Evolutionary conservation across 2,888 invertebrate genomes (phyloP).

Genomic region (Icerya purchasi): DNA sequence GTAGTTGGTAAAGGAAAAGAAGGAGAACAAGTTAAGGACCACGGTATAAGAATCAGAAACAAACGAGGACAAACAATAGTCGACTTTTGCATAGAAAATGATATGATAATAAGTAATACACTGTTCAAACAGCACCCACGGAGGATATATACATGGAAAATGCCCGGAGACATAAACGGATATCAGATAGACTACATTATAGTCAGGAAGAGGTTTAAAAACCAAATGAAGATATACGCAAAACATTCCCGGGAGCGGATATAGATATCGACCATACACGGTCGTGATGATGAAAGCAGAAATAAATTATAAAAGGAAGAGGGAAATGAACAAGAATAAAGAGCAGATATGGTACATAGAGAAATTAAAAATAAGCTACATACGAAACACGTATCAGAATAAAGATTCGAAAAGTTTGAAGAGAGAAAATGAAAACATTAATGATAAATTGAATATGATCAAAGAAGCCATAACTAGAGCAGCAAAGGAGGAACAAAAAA

Average conservation of each 20-base stretch:
- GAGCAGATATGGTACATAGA: neutral
- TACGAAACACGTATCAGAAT: neutral
- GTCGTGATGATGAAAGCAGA: neutral
- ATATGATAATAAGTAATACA: too few species aligned
- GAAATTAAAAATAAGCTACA: neutral
- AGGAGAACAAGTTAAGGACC: neutral
- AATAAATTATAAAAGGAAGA: neutral
- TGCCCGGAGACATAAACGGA: neutral
- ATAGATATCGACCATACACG: neutral
- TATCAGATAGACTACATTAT: neutral
- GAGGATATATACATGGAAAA: neutral
- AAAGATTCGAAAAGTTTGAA: neutral
- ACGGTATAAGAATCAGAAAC: neutral
- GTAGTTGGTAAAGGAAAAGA: neutral
- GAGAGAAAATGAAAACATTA: neutral
- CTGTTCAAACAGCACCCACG: neutral
- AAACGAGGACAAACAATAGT: too few species aligned
- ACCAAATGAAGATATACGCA: conserved; percentile 3
- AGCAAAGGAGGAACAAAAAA: neutral
- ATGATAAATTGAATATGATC: neutral
- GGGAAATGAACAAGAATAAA: neutral
- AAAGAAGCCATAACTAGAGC: neutral
- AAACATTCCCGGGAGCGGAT: neutral
- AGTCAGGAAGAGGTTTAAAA: neutral
- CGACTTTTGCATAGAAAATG: neutral